A percentile compares a stretch with the other conserved stretches of the same genome.
Conservation (phyloP, 2,113 vertebrate species). For the Axis porcinus region DNA sequence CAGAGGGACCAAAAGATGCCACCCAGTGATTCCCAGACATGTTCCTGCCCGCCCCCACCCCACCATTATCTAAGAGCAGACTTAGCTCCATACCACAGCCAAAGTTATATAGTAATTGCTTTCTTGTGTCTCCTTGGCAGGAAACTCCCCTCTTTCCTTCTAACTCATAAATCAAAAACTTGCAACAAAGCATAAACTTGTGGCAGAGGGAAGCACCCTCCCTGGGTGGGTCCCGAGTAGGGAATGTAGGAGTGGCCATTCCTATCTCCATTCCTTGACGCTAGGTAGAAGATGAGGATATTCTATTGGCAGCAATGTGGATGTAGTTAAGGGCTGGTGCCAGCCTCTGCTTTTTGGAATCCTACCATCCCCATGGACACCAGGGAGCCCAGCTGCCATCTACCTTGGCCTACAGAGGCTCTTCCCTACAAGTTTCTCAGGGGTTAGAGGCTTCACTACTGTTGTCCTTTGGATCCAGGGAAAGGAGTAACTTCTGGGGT, state of each 20-base stretch:
- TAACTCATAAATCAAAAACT: neutral
- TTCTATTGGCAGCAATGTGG: neutral
- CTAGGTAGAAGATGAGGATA: neutral
- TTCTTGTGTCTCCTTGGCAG: neutral
- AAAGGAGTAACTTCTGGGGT: neutral
- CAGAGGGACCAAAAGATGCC: neutral
- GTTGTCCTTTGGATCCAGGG: neutral
- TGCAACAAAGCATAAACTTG: neutral
- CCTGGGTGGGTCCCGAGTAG: neutral
- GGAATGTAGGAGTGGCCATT: neutral
- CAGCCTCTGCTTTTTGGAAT: neutral
- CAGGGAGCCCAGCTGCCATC: neutral
- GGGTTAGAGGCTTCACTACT: neutral
- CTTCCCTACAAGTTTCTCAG: neutral
- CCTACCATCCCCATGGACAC: neutral
- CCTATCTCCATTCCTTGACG: neutral
- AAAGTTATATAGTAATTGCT: neutral
- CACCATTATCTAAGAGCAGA: neutral
- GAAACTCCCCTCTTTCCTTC: neutral
- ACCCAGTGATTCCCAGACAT: neutral
- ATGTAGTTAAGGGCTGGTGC: neutral
- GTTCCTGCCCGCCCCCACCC: too few species aligned
- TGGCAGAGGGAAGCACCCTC: neutral
- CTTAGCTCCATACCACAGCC: neutral
- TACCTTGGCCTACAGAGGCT: neutral